Evolutionary conservation across 2,113 vertebrate genomes (phyloP).

Genomic region (Chamaetylas fuelleborni): DNA sequence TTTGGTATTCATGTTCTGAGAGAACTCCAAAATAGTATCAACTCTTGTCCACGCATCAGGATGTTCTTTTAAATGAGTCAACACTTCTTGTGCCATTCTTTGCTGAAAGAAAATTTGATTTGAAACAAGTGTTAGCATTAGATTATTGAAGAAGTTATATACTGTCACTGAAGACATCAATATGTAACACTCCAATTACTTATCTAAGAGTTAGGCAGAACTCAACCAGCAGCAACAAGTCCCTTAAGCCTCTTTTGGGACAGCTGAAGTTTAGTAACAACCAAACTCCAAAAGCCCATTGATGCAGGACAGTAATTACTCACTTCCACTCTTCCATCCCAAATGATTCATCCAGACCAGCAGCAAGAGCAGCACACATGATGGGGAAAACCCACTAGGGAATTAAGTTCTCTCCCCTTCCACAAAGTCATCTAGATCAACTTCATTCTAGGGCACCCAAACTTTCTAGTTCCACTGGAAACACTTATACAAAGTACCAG

Average conservation of each 20-base stretch:
- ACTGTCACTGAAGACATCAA: not conserved
- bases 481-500: not conserved
- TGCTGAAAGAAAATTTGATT: conserved; percentile 77
- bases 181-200: not conserved
- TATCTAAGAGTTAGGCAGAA: not conserved
- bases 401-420: not conserved
- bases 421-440: not conserved
- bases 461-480: not conserved
- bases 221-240: not conserved
- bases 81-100: conserved; percentile 96
- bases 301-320: not conserved
- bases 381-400: not conserved
- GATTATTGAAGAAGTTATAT: not conserved
- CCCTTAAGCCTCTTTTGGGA: not conserved
- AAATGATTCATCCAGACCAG: not conserved
- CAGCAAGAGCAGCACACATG: not conserved
- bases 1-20: conserved; percentile 99
- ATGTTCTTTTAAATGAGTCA: conserved; percentile 97
- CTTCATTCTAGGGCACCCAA: not conserved
- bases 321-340: not conserved
- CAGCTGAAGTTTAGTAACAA: not conserved
- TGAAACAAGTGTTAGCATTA: not conserved
- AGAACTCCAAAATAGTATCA: conserved; percentile 98
- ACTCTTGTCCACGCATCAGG: conserved; percentile 98
- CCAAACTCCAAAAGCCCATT: not conserved